A percentile compares a stretch with the other conserved stretches of the same genome.
Evolutionary conservation across 2,888 invertebrate genomes (phyloP).

Genomic region (Dryomyza anilis): DNA sequence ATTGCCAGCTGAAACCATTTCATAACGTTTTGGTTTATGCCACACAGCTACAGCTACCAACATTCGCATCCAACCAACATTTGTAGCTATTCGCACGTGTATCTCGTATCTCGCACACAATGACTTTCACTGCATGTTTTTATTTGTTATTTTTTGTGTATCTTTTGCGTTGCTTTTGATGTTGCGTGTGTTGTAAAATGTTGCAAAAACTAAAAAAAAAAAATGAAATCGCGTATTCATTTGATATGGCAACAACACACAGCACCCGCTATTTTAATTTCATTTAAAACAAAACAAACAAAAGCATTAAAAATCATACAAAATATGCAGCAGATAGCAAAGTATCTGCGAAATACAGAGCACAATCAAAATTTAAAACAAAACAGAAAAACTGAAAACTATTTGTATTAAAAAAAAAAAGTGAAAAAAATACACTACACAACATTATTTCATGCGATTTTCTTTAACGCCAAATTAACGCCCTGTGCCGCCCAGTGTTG

Average conservation of each 20-base stretch:
- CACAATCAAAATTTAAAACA: too few relatives aligned
- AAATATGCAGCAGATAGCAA: too few relatives aligned
- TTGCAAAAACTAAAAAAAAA: neutral
- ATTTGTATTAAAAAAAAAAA: too few relatives aligned
- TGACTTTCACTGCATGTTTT: neutral
- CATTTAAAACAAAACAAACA: neutral
- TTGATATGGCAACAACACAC: neutral
- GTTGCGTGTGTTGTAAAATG: neutral
- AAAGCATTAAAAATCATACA: neutral
- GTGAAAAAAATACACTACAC: too few relatives aligned
- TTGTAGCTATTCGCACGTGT: neutral
- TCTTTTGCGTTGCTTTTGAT: neutral
- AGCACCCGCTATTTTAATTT: neutral
- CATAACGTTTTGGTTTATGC: slow-evolving; percentile 2
- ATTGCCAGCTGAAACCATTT: slow-evolving; percentile 7
- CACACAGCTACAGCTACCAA: neutral
- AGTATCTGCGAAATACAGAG: too few relatives aligned
- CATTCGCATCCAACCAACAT: neutral
- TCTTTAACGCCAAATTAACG: too few relatives aligned
- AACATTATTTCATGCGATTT: too few relatives aligned
- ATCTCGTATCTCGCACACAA: neutral
- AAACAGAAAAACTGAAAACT: too few relatives aligned
- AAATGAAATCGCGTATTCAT: too few relatives aligned
- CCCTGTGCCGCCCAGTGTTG: too few relatives aligned
- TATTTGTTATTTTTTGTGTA: too few relatives aligned